Conservation (phyloP, 2,888 invertebrate species). For the Sinotaia quadrata region DNA sequence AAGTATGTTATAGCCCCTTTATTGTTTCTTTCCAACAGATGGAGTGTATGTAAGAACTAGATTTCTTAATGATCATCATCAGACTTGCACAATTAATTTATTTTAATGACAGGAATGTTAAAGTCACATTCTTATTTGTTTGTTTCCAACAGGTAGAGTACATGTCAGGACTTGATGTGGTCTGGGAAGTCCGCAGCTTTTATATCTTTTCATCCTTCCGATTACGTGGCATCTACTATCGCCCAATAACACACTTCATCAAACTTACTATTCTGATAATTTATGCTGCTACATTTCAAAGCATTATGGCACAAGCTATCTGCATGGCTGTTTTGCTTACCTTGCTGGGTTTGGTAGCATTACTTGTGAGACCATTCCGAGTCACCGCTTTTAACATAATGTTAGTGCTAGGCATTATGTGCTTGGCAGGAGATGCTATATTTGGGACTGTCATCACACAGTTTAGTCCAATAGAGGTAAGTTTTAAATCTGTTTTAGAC, state of each 20-base stretch:
- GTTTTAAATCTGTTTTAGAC: no score
- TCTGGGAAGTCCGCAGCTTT: constrained; percentile 60
- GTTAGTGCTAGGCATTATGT: constrained; percentile 50
- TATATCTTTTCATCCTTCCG: constrained; percentile 66
- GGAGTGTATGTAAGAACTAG: no score
- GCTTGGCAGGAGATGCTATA: constrained; percentile 50
- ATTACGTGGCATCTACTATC: constrained; percentile 55
- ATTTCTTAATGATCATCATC: no score
- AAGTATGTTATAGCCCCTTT: no score
- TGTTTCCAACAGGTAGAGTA: constrained; percentile 49
- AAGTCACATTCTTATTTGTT: no score
- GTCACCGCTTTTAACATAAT: constrained; percentile 58
- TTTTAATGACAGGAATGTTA: no score
- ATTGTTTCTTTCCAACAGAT: no score
- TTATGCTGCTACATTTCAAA: constrained; percentile 52
- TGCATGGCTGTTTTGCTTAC: constrained; percentile 45
- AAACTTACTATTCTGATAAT: constrained; percentile 54
- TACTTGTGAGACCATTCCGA: constrained; percentile 58
- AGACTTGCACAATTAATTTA: no score
- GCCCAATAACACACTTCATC: constrained; percentile 51
- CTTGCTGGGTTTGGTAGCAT: constrained; percentile 41
- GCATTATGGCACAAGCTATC: constrained; percentile 52
- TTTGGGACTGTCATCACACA: constrained; percentile 51
- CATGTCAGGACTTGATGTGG: constrained; percentile 62
- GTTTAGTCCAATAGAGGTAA: constrained; percentile 17